Conservation (phyloP, 2,113 vertebrate genomes). For the Serranochromis macrocephalus region DNA sequence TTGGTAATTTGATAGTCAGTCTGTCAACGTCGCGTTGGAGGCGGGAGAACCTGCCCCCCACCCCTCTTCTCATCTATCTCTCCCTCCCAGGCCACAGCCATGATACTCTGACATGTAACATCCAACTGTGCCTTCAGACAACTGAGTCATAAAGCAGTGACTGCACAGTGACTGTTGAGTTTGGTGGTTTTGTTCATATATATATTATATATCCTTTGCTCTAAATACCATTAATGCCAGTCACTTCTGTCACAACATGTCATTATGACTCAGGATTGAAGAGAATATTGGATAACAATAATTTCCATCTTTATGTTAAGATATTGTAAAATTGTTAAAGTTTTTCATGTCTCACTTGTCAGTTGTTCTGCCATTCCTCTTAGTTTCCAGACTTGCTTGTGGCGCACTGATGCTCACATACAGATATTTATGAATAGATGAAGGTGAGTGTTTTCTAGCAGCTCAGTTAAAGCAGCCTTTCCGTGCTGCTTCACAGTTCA, state of each 20-base stretch:
- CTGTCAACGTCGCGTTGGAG: constrained; percentile 50
- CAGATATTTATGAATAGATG: not conserved
- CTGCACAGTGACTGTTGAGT: not conserved
- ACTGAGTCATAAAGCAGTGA: constrained; percentile 28
- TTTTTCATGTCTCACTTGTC: not conserved
- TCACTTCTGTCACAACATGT: not conserved
- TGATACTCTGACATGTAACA: constrained; percentile 13
- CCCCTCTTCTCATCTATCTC: not conserved
- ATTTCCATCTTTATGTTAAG: not conserved
- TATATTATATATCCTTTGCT: not conserved
- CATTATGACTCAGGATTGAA: not conserved
- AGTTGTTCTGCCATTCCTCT: not conserved
- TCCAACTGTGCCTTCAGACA: constrained; percentile 2
- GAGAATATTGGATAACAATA: not conserved
- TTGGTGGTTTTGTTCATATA: not conserved
- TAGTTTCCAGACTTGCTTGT: not conserved
- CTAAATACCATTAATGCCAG: not conserved
- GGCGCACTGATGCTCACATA: not conserved
- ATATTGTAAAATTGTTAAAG: not conserved
- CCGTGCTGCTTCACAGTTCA: not conserved
- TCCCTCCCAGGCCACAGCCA: not conserved
- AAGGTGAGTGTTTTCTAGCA: not conserved
- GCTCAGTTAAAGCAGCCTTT: not conserved
- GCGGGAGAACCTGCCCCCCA: not conserved
- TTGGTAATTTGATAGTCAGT: constrained; percentile 52